Percentiles rank a stretch among this genome's conserved stretches.
These are phyloP conservation scores for Bovichtus diacanthus DNA, from an alignment of 2,797 vertebrate genomes.

Conservation along the genomic window DNA sequence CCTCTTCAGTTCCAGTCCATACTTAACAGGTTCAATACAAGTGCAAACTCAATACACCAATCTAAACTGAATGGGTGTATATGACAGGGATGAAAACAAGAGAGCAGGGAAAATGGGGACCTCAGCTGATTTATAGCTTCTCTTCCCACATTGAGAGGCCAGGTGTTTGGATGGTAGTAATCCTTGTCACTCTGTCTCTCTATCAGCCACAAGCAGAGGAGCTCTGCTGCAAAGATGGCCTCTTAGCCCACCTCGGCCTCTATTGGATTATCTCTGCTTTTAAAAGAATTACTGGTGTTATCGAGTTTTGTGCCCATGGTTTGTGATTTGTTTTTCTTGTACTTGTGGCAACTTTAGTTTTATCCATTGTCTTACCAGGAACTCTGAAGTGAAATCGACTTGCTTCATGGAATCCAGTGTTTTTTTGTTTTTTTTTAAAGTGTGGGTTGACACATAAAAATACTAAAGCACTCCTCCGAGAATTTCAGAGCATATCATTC, in stretches of 20 bases:
- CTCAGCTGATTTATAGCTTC: slow-evolving; percentile 66
- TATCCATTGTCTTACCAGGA: slow-evolving; percentile 45
- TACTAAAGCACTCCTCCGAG: slow-evolving; percentile 13
- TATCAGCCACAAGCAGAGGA: slow-evolving; percentile 52
- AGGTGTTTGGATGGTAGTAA: slow-evolving; percentile 73
- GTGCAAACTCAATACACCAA: slow-evolving; percentile 64
- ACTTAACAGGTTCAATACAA: slow-evolving; percentile 59
- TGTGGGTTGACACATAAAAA: slow-evolving; percentile 14
- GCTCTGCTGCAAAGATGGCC: slow-evolving; percentile 53
- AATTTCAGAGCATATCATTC: slow-evolving; percentile 28
- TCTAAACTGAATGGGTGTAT: slow-evolving; percentile 49
- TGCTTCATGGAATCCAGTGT: slow-evolving; percentile 9
- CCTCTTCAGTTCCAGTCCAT: slow-evolving; percentile 29
- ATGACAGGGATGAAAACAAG: slow-evolving; percentile 66
- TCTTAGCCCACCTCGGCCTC: slow-evolving; percentile 46
- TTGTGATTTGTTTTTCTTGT: slow-evolving; percentile 46
- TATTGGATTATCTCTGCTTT: slow-evolving; percentile 57
- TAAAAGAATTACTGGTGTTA: slow-evolving; percentile 52
- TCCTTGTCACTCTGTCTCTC: slow-evolving; percentile 59
- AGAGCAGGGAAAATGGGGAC: slow-evolving; percentile 54
- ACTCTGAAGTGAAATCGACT: slow-evolving; percentile 35
- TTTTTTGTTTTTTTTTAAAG: slow-evolving; percentile 25
- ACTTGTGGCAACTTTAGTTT: slow-evolving; percentile 43
- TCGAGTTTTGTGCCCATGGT: slow-evolving; percentile 29
- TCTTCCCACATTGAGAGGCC: slow-evolving; percentile 55